Base-by-base conservation (phyloP, 2,888 invertebrate genomes). In the Dascillus cervinus region DNA sequence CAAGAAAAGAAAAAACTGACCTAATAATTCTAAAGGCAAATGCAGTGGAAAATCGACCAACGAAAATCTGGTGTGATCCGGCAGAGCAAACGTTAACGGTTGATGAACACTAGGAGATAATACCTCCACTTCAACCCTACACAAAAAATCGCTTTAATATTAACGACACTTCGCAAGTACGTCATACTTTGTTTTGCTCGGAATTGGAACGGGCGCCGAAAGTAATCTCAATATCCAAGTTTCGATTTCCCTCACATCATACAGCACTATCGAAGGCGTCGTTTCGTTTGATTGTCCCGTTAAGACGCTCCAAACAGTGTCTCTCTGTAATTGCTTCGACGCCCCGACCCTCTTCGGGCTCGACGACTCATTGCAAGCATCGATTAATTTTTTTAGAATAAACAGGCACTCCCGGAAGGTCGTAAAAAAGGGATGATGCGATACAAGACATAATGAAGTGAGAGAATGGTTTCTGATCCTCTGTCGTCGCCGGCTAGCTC, bases 341-440 rank as follows among this genome's bases (percentile, higher is more conserved):
- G 89, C 87, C 29, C 91, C 91, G 19, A 90, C 85, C 47, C 89
- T 79, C 53, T 84, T 78, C 11, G 90, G 87, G 57, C 87, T 84
- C 43, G 86, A 84, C 55, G 89, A 86, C 69, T 94, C 92, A 69
- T 97, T 95, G 68, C 96, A 96, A 36, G 95, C 92, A 68, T 97
- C 96, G 53, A 99, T 94, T 47, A 99, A 72, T 60, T 88, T 88
- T 67, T 94, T 90, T 55, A 99, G 73, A 52, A 95, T 85, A 69
- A 88, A 89, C 51, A 99, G 79, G 71, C 96, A 94, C 72, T 97
- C 94, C 46, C 98, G 86, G 71, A 98, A 98, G 56, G 89, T 92
- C 41, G 96, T 87, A 69, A 98, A 95, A 70, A 99, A 98, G 19
- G 97, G 96, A 72, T 99, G 97, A 73, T 99, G 98, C 41, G 96